A percentile compares a stretch with the other conserved stretches of the same genome.
Evolutionary conservation across 2,888 invertebrate genomes (phyloP).

Genomic region (Protodeltote pygarga): DNA sequence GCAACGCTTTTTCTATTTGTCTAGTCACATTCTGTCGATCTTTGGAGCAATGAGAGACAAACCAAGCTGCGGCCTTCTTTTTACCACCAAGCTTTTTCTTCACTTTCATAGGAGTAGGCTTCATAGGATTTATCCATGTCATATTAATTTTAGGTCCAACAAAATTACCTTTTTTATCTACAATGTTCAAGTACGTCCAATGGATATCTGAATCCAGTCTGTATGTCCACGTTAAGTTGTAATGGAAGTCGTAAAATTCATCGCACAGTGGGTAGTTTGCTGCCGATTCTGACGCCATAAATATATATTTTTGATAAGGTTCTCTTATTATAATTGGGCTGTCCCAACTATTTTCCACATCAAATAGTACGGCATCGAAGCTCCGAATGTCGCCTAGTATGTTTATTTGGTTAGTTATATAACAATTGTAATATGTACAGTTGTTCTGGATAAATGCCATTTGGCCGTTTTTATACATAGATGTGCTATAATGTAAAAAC

Average conservation of each 20-base stretch:
- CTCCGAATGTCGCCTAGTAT: conserved; percentile 65
- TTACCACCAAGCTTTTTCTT: conserved; percentile 60
- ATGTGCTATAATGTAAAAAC: conserved; percentile 52
- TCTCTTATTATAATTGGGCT: conserved; percentile 60
- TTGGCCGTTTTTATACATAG: conserved; percentile 59
- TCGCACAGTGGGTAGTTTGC: conserved; percentile 64
- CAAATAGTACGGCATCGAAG: conserved; percentile 85
- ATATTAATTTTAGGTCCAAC: conserved; percentile 73
- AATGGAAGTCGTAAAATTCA: conserved; percentile 60
- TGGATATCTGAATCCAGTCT: conserved; percentile 70
- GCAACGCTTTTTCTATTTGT: conserved; percentile 53
- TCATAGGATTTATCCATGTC: conserved; percentile 62
- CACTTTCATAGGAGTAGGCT: conserved; percentile 50
- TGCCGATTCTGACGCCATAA: conserved; percentile 69
- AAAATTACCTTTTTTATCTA: conserved; percentile 57
- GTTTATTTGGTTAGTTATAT: conserved; percentile 65
- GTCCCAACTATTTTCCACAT: conserved; percentile 75
- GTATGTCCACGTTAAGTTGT: conserved; percentile 75
- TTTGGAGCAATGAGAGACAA: conserved; percentile 67
- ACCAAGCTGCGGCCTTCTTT: conserved; percentile 74
- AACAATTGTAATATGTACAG: conserved; percentile 78
- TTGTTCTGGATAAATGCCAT: conserved; percentile 60
- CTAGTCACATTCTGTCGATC: conserved; percentile 50
- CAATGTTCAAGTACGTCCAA: conserved; percentile 61
- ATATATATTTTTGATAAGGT: conserved; percentile 81